A percentile compares a stretch with the other conserved stretches of the same genome.
Evolutionary conservation across 2,113 vertebrate species (phyloP).

Genomic region (Hylia prasina): DNA sequence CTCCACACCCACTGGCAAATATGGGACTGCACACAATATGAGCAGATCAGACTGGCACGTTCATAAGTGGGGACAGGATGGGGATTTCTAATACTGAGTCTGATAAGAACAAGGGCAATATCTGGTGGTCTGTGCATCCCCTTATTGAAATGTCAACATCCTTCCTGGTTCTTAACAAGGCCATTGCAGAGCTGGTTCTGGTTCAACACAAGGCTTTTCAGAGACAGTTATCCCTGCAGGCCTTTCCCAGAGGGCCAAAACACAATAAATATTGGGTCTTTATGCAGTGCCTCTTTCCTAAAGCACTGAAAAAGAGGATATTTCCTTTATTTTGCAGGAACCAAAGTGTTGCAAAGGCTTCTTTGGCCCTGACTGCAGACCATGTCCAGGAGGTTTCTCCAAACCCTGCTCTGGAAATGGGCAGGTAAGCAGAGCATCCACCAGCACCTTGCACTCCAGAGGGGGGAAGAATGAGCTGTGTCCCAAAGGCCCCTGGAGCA

Average conservation of each 20-base stretch:
- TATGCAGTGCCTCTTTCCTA: neutral
- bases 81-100: neutral
- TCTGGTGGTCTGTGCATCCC: neutral
- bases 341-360: constrained; percentile 87
- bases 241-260: neutral
- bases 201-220: neutral
- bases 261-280: rapidly evolving
- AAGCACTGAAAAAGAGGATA: neutral
- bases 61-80: neutral
- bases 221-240: neutral
- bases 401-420: constrained; percentile 85
- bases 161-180: neutral
- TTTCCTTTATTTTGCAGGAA: constrained; percentile 68
- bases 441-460: neutral
- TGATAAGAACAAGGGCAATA: neutral
- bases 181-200: neutral
- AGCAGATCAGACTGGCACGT: rapidly evolving
- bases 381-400: constrained; percentile 84
- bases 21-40: rapidly evolving
- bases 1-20: neutral
- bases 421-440: constrained; percentile 69
- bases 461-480: neutral
- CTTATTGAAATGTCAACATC: neutral
- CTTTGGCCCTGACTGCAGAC: constrained; percentile 83
- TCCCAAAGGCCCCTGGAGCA: neutral